A percentile compares a stretch with the other conserved stretches of the same genome.
Conservation (phyloP, 2,113 vertebrate genomes). For the Ictidomys tridecemlineatus region DNA sequence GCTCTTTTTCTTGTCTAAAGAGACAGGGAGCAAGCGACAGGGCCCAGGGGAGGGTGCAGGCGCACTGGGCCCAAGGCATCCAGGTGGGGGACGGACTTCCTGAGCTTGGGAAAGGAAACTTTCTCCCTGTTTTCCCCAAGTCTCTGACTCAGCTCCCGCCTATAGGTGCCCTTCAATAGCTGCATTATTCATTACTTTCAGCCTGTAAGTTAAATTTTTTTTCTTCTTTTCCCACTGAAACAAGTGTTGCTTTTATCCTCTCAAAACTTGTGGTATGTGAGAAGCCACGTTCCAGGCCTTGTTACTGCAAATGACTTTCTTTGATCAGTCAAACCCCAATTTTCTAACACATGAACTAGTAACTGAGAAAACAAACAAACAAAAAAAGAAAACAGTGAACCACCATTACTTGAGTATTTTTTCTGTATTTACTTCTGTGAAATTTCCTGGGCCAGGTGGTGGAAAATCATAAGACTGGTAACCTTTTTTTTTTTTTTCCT, state of each 20-base stretch:
- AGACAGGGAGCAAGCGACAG: no score
- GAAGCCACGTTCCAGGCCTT: neutral
- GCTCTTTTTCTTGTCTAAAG: neutral
- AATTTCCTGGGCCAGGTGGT: neutral
- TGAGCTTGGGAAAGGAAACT: neutral
- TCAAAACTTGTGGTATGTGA: neutral
- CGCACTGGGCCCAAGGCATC: accelerated
- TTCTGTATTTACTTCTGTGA: no score
- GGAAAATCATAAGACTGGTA: neutral
- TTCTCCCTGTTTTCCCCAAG: accelerated
- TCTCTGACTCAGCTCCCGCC: neutral
- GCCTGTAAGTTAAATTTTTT: neutral
- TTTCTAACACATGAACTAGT: neutral
- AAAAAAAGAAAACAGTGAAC: no score
- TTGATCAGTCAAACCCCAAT: neutral
- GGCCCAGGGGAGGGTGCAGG: neutral
- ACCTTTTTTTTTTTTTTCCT: neutral
- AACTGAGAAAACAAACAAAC: neutral
- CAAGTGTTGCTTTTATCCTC: neutral
- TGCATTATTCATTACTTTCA: neutral
- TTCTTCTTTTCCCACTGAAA: neutral
- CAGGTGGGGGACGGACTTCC: no score
- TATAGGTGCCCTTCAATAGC: neutral
- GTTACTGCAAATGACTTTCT: neutral
- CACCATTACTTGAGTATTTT: neutral